A percentile compares a stretch with the other conserved stretches of the same genome.
phyloP scores from a whole-genome alignment of 2,113 vertebrate genomes.

The Muscicapa adusta region DNA sequence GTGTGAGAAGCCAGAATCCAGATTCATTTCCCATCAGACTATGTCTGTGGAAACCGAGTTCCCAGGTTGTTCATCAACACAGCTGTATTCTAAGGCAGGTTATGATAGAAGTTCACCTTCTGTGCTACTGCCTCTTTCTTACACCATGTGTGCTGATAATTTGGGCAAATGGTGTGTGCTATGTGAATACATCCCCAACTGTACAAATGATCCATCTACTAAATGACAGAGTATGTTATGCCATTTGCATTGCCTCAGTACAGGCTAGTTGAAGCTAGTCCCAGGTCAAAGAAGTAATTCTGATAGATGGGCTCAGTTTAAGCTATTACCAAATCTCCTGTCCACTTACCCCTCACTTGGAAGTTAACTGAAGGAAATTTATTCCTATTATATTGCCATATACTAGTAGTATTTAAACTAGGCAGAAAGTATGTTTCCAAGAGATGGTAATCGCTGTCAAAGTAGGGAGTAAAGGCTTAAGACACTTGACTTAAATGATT shows the following conservation, averaged over 20 bases:
- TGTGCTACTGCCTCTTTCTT: not conserved
- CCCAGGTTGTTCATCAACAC: not conserved
- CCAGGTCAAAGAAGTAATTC: not conserved
- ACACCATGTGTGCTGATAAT: rapidly evolving
- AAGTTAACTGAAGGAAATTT: not conserved
- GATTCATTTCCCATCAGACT: not conserved
- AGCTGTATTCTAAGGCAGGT: not conserved
- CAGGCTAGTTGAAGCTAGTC: not conserved
- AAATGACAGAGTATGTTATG: not conserved
- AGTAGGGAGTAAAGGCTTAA: not conserved
- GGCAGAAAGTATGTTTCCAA: not conserved
- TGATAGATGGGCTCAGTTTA: not conserved
- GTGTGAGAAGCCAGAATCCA: not conserved
- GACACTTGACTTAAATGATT: not conserved
- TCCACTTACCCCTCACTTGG: not conserved
- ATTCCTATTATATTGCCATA: not conserved
- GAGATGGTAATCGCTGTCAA: not conserved
- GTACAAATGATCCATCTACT: not conserved
- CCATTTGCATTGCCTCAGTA: not conserved
- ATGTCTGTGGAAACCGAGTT: not conserved
- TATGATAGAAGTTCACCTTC: not conserved
- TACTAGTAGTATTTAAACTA: not conserved
- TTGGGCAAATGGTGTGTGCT: not conserved
- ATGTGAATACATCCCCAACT: not conserved
- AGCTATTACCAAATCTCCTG: not conserved